Evolutionary conservation across 2,888 invertebrate genomes (phyloP).

Genomic region (Heliconius ismenius): DNA sequence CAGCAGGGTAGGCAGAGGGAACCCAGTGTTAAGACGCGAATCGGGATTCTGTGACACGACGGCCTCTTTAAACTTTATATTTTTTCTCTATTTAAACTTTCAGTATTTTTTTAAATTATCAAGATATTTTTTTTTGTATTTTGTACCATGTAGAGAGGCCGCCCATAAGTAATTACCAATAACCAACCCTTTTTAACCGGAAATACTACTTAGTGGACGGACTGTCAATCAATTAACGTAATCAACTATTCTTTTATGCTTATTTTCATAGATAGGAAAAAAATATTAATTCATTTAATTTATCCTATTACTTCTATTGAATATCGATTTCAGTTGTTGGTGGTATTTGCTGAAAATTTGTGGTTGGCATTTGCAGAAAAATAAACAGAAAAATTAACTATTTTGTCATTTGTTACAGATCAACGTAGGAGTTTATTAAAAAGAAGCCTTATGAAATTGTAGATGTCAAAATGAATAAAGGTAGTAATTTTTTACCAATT

Average conservation of each 20-base stretch:
- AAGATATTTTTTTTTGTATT: not conserved
- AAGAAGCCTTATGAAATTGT: constrained; percentile 81
- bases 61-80: no score
- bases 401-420: constrained; percentile 56
- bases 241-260: not conserved
- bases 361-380: no score
- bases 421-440: constrained; percentile 81
- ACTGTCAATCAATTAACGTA: not conserved
- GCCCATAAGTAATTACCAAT: not conserved
- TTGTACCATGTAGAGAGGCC: not conserved
- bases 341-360: no score
- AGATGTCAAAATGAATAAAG: constrained; percentile 65
- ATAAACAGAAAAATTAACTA: not conserved
- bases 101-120: not conserved
- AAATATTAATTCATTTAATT: no score
- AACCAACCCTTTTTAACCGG: not conserved
- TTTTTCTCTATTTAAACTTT: not conserved
- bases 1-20: no score
- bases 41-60: no score
- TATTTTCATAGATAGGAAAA: no score
- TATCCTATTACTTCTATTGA: not conserved
- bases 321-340: not conserved
- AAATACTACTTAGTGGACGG: constrained; percentile 4
- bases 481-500: constrained; percentile 78
- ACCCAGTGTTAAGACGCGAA: no score